These are phyloP conservation scores for Eulemur rubriventer DNA, from an alignment of 2,797 vertebrate genomes.

Conservation along the genomic window DNA sequence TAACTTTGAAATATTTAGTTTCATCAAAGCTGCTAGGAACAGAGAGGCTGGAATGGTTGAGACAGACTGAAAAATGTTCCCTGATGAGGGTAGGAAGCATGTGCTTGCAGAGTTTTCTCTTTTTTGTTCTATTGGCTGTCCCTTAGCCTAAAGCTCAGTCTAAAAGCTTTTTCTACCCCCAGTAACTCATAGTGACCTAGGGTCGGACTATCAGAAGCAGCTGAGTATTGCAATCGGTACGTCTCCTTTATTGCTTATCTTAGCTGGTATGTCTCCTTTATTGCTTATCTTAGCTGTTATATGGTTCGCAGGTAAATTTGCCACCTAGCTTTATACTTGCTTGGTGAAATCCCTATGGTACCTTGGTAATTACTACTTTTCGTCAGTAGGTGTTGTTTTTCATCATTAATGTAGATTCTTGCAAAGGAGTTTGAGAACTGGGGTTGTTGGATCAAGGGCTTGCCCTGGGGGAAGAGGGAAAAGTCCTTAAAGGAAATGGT, in stretches of 20 bases:
- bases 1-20: conserved; percentile 26
- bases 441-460: background rate
- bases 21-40: background rate
- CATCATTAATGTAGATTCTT: background rate
- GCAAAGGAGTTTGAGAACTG: background rate
- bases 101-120: background rate
- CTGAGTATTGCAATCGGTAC: background rate
- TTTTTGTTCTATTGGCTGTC: background rate
- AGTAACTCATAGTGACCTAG: background rate
- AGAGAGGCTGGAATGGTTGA: background rate
- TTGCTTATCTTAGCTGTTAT: background rate
- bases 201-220: background rate
- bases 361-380: conserved; percentile 30
- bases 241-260: background rate
- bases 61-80: background rate
- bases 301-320: background rate
- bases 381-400: conserved; percentile 19
- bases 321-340: conserved; percentile 3
- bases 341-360: background rate
- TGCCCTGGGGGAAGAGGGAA: background rate
- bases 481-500: background rate
- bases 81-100: background rate
- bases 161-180: background rate
- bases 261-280: background rate
- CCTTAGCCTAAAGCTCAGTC: background rate